A percentile compares a stretch with the other conserved stretches of the same genome.
Conservation (phyloP, 2,797 vertebrate genomes). For the Heteromormyrus szaboi region DNA sequence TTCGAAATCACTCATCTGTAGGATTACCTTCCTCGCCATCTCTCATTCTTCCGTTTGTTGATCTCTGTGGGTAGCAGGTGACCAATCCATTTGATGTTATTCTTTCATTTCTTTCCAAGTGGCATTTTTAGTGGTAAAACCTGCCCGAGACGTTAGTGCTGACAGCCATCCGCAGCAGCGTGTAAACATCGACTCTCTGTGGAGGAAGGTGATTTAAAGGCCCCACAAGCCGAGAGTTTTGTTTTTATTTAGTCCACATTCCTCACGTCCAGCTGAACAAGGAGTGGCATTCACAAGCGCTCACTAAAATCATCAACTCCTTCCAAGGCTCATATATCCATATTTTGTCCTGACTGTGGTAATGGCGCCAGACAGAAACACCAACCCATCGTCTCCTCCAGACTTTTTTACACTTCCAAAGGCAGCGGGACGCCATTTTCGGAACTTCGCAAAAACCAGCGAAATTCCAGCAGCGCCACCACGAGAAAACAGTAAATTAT, state of each 20-base stretch:
- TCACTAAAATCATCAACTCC: slow-evolving; percentile 5
- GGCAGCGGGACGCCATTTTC: slow-evolving; percentile 23
- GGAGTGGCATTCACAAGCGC: slow-evolving; percentile 16
- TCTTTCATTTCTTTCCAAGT: slow-evolving; percentile 27
- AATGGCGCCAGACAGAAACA: slow-evolving; percentile 14
- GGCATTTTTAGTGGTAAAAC: slow-evolving; percentile 37
- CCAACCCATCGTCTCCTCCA: slow-evolving; percentile 24
- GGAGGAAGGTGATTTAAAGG: background rate
- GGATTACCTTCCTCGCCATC: slow-evolving; percentile 58
- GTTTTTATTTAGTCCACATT: slow-evolving; percentile 40
- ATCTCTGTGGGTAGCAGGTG: slow-evolving; percentile 47
- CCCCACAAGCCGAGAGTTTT: background rate
- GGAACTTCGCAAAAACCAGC: slow-evolving; percentile 20
- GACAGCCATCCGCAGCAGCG: background rate
- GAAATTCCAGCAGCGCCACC: slow-evolving; percentile 15
- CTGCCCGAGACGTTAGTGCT: background rate
- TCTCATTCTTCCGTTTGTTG: slow-evolving; percentile 59
- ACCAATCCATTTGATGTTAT: slow-evolving; percentile 39
- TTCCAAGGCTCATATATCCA: background rate
- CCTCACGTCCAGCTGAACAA: background rate
- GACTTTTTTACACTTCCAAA: background rate
- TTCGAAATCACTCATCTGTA: slow-evolving; percentile 46
- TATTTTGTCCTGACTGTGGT: background rate
- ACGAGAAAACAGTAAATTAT: slow-evolving; percentile 26
- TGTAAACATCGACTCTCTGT: background rate